Evolutionary conservation across 2,888 invertebrate species (phyloP).

Genomic region (Dusona sp.): DNA sequence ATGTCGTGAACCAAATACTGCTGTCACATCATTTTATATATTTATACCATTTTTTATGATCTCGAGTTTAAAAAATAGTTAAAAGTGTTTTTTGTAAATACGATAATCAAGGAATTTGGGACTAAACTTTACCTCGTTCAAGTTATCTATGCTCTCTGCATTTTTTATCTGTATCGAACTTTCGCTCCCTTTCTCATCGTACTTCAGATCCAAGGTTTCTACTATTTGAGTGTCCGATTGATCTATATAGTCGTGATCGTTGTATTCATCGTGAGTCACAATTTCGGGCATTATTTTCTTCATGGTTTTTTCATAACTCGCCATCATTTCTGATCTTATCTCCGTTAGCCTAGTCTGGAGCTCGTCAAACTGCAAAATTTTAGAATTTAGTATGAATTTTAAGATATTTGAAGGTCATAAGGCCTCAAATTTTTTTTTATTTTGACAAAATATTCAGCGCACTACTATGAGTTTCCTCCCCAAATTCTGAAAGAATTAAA

Average conservation of each 20-base stretch:
- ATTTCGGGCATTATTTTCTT: slow-evolving; percentile 75
- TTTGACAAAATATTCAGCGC: too few relatives aligned
- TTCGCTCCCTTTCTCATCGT: slow-evolving; percentile 42
- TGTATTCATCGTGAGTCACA: slow-evolving; percentile 79
- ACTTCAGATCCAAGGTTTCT: slow-evolving; percentile 57
- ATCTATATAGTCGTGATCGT: slow-evolving; percentile 83
- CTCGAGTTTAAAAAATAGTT: not conserved
- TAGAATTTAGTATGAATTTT: not conserved
- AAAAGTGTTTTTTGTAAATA: not conserved
- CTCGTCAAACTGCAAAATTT: slow-evolving; percentile 85
- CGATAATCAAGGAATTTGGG: too few relatives aligned
- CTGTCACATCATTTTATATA: not conserved
- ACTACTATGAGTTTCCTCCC: too few relatives aligned
- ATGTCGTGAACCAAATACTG: slow-evolving; percentile 59
- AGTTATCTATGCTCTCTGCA: slow-evolving; percentile 4
- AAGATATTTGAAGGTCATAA: too few relatives aligned
- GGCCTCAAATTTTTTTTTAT: too few relatives aligned
- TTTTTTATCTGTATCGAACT: slow-evolving; percentile 5
- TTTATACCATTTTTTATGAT: not conserved
- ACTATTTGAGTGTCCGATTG: slow-evolving; percentile 73
- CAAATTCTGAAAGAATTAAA: slow-evolving; percentile 3
- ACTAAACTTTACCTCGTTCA: slow-evolving; percentile 47
- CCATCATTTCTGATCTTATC: slow-evolving; percentile 86
- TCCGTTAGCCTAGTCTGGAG: slow-evolving; percentile 86
- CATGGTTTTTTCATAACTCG: slow-evolving; percentile 85